Conservation (phyloP, 2,888 invertebrate species). For the Cremastinae sp. region DNA sequence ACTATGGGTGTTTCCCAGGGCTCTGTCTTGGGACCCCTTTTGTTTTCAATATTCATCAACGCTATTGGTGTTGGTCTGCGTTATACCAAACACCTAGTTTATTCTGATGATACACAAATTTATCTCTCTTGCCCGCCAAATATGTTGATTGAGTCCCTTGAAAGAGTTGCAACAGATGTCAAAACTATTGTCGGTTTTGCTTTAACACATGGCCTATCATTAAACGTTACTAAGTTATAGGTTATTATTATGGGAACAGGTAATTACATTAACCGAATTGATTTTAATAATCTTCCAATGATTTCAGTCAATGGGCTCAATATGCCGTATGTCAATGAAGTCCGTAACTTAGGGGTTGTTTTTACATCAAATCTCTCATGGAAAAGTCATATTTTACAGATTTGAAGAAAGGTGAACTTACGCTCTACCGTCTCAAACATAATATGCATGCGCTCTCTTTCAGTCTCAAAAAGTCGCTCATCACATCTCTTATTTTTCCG, state of each 20-base stretch:
- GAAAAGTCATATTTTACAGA: not conserved
- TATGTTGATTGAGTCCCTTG: too few species aligned
- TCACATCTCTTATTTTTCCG: slow-evolving; percentile 28
- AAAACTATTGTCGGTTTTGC: too few species aligned
- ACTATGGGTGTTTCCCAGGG: slow-evolving; percentile 10
- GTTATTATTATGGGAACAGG: too few species aligned
- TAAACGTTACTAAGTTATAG: too few species aligned
- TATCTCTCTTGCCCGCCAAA: not conserved
- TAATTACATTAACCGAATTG: too few species aligned
- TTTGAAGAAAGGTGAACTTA: not conserved
- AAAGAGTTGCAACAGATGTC: too few species aligned
- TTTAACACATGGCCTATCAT: too few species aligned
- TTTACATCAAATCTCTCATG: not conserved
- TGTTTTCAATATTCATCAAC: slow-evolving; percentile 9
- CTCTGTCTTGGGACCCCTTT: slow-evolving; percentile 3
- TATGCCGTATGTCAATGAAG: not conserved
- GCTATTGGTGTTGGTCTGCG: not conserved
- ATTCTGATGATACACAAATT: not conserved
- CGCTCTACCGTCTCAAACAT: slow-evolving; percentile 1
- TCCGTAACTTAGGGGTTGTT: not conserved
- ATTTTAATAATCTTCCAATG: not conserved
- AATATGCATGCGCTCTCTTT: not conserved
- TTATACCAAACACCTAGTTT: not conserved
- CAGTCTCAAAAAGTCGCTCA: not conserved
- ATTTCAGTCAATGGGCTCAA: not conserved